Evolutionary conservation across 2,888 invertebrate species (phyloP), one percentile per base, ranked within the genome.

Genomic region (Polyommatus iphigenia): DNA sequence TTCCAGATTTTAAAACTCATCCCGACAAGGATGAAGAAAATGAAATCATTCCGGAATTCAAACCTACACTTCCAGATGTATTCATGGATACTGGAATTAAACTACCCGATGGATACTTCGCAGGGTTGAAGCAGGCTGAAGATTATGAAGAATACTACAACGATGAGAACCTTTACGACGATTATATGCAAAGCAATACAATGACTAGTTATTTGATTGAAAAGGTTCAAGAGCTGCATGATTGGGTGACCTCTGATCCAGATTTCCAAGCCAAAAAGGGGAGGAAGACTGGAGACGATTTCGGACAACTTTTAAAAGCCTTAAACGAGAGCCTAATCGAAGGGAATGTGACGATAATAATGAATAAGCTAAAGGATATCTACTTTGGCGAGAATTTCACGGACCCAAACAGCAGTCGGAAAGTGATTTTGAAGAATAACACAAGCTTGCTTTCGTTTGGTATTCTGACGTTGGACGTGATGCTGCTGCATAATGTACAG

Each of bases 401-500:
- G 0, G 84, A 82, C 41, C 81, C 80, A 0, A 89, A 89, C 62
- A 87, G 83, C 29, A 88, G 85, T 1, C 86, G 88, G 41, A 90
- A 89, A 59, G 85, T 90, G 2, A 89, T 93, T 7, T 80, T 90
- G 67, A 92, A 90, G 0, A 94, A 94, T 76, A 91, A 90, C 24
- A 91, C 94, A 0, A 95, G 93, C 83, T 83, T 95, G 76, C 82
- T 95, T 0, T 95, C 95, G 0, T 95, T 95, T 79, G 95, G 95
- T 0, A 94, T 95, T 62, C 81, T 95, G 81, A 94, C 95, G 0
- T 82, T 95, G 76, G 95, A 95, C 83, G 91, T 95, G 0, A 94
- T 95, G 89, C 82, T 95, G 77, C 81, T 95, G 3, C 95, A 95
- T 84, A 95, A 95, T 83, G 94, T 95, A 62, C 95, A 95, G 82